Conservation (phyloP, 2,797 vertebrate species). For the Peromyscus nudipes region DNA sequence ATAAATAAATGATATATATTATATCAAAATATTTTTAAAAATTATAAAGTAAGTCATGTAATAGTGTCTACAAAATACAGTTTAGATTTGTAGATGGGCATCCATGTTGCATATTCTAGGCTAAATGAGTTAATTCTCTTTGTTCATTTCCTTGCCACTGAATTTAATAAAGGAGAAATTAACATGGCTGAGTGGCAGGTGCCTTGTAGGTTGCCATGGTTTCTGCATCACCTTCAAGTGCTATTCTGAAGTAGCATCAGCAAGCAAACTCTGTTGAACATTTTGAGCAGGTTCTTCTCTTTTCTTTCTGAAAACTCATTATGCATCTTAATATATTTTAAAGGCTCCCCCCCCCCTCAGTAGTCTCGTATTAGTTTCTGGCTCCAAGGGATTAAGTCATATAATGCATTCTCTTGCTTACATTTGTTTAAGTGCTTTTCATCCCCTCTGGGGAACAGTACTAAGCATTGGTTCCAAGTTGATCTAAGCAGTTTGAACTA, state of each 20-base stretch:
- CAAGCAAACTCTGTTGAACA: constrained; percentile 18
- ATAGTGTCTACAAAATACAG: background rate
- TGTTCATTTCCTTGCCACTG: background rate
- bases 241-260: background rate
- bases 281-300: background rate
- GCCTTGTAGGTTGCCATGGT: constrained; percentile 27
- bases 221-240: background rate
- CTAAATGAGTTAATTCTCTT: background rate
- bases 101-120: background rate
- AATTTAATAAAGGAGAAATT: background rate
- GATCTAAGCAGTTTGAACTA: constrained; percentile 63
- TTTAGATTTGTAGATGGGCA: background rate
- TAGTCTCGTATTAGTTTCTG: background rate
- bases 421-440: constrained; percentile 31
- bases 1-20: background rate
- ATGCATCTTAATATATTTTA: constrained; percentile 20
- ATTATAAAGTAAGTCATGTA: background rate
- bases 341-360: background rate
- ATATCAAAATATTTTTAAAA: too few species aligned
- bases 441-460: background rate
- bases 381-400: constrained; percentile 36
- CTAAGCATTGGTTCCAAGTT: constrained; percentile 64
- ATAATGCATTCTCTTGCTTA: constrained; percentile 12
- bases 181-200: background rate
- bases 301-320: constrained; percentile 57